Base-by-base conservation (phyloP, 2,113 vertebrate genomes). In the Ammodramus savannarum region DNA sequence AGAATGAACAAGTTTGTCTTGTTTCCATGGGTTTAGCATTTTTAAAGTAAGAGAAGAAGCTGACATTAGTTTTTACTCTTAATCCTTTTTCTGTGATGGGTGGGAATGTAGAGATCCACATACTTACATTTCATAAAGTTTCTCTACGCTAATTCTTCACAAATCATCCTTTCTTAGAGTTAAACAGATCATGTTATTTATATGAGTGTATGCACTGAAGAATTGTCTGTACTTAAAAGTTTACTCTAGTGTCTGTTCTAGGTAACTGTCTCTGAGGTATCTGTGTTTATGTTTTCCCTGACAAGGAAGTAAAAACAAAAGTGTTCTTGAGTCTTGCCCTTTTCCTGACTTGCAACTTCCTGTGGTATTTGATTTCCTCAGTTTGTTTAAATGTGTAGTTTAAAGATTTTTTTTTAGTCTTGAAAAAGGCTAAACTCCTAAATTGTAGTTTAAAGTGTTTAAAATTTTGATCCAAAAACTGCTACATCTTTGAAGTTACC, bases 261-360 rank as follows among this genome's bases (percentile, higher is more conserved):
- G 78, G 39, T 62, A 77, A 61, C 31, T 29, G 36, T 69, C 32
- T 90, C 63, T 89, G 41, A 90, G 61, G 21, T 36, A 36, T 66
- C 41, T 80, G 13, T 89, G 62, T 80, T 91, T 87, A 58, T 62
- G 18, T 58, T 91, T 94, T 87, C 79, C 17, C 32, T 52, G 36
- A 72, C 21, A 39, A 95, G 81, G 69, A 93, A 89, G 78, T 89
- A 93, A 85, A 95, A 95, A 21, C 65, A 85, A 63, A 93, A 86
- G 29, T 63, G 34, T 94, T 94, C 52, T 86, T 71, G n/a, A 76
- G 67, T 79, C 58, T 67, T 88, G 58, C 61, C 46, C 72, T 86
- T 83, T 95, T 95, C 84, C 89, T 89, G 91, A 66, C 63, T 91
- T 81, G 80, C 51, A 86, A 3, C 83, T 96, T 96, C 91, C 96